Conservation (phyloP, 2,113 vertebrate genomes). For the Lucifuga dentata region DNA sequence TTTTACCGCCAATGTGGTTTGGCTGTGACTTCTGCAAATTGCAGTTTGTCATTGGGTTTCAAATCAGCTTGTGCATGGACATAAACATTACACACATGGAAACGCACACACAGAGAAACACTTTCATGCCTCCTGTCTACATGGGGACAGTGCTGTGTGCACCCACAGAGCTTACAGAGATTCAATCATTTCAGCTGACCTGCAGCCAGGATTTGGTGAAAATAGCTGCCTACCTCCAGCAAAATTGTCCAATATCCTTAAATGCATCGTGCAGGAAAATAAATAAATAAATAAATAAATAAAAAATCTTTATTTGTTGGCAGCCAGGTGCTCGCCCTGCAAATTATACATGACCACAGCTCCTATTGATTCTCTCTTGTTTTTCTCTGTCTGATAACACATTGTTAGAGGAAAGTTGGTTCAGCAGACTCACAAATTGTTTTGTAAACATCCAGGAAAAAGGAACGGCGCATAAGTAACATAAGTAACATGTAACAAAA, state of each 20-base stretch:
- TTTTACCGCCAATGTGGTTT: conserved; percentile 48
- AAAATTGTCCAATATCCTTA: conserved; percentile 75
- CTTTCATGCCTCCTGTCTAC: conserved; percentile 71
- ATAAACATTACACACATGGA: conserved; percentile 47
- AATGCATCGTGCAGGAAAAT: conserved; percentile 63
- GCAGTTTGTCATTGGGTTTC: conserved; percentile 50
- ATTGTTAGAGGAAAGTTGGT: conserved; percentile 77
- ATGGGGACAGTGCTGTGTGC: conserved; percentile 51
- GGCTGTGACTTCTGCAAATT: conserved; percentile 41
- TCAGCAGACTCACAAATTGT: conserved; percentile 71
- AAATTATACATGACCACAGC: conserved; percentile 81
- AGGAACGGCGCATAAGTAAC: conserved; percentile 55
- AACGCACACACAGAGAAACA: conserved; percentile 47
- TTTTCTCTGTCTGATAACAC: conserved; percentile 78
- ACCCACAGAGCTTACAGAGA: conserved; percentile 62
- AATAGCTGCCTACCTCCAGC: conserved; percentile 68
- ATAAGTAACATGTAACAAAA: conserved; percentile 59
- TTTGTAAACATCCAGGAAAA: conserved; percentile 69
- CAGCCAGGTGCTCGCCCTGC: conserved; percentile 77
- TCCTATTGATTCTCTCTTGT: conserved; percentile 81
- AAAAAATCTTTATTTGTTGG: conserved; percentile 77
- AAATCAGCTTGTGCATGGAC: conserved; percentile 40
- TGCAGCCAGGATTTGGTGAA: conserved; percentile 72
- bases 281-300: conserved; percentile 27
- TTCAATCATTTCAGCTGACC: conserved; percentile 73